Percentiles rank a stretch among this genome's conserved stretches.
Conservation (phyloP, 2,888 invertebrate genomes). For the Podabrus alpinus region DNA sequence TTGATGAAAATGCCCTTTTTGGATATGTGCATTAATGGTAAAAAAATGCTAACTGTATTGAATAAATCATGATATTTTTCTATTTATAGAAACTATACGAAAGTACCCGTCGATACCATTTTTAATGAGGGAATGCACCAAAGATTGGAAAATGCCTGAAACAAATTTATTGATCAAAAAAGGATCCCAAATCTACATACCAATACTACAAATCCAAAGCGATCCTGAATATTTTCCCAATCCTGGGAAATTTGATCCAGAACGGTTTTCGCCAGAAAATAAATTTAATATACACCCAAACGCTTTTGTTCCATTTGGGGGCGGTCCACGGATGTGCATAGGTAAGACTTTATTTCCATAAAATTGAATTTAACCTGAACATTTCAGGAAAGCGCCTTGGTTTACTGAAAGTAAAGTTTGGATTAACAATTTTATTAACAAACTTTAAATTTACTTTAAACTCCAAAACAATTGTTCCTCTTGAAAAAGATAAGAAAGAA, state of each 20-base stretch:
- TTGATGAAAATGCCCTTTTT: slow-evolving; percentile 57
- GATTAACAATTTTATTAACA: background rate
- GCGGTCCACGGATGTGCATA: slow-evolving; percentile 62
- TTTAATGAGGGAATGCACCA: slow-evolving; percentile 36
- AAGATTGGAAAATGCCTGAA: slow-evolving; percentile 41
- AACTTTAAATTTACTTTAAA: background rate
- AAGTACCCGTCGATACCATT: slow-evolving; percentile 44
- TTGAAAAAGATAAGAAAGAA: background rate
- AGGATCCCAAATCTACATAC: slow-evolving; percentile 35
- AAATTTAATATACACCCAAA: slow-evolving; percentile 56
- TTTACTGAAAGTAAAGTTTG: background rate
- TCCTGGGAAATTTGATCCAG: slow-evolving; percentile 65
- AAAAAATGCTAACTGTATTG: background rate
- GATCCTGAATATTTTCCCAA: slow-evolving; percentile 54
- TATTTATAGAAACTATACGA: slow-evolving; percentile 41
- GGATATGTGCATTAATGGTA: slow-evolving; percentile 54
- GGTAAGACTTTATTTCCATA: slow-evolving; percentile 48
- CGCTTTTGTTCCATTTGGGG: slow-evolving; percentile 63
- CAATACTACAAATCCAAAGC: slow-evolving; percentile 40
- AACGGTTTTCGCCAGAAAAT: slow-evolving; percentile 61
- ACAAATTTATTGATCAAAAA: slow-evolving; percentile 37
- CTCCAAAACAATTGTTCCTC: background rate
- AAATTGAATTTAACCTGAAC: background rate
- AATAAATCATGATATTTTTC: slow-evolving; percentile 5
- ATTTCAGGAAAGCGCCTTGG: background rate